These are phyloP conservation scores for Drosophila sulfurigaster DNA, from an alignment of 1,140 invertebrate genomes.

Conservation along the genomic window DNA sequence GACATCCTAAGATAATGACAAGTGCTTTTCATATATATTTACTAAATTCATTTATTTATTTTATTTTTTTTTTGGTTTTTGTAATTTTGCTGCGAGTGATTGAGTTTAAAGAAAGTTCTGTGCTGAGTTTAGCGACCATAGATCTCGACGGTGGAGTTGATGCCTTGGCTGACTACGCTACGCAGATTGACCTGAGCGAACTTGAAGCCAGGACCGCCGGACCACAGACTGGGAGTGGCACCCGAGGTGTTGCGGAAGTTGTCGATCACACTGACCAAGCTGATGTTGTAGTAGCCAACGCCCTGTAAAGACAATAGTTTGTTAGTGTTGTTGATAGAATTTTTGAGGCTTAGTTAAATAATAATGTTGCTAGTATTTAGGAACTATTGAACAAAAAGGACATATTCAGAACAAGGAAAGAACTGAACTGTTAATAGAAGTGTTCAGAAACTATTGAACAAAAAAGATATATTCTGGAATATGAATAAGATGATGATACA, in stretches of 20 bases:
- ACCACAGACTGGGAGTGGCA: constrained; percentile 51
- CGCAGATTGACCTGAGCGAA: constrained; percentile 60
- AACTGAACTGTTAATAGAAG: too few species aligned
- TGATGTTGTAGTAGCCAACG: constrained; percentile 54
- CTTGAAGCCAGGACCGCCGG: constrained; percentile 62
- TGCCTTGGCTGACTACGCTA: constrained; percentile 49
- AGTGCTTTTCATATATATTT: background rate
- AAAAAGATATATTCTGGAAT: too few species aligned
- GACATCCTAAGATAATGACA: background rate
- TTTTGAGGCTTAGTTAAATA: too few species aligned
- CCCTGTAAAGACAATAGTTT: constrained; percentile 41
- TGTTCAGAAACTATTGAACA: too few species aligned
- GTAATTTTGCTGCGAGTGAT: background rate
- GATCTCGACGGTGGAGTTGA: constrained; percentile 76
- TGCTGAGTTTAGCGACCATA: constrained; percentile 53
- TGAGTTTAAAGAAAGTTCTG: background rate
- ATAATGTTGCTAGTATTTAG: too few species aligned
- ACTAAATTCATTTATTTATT: background rate
- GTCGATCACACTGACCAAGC: constrained; percentile 59
- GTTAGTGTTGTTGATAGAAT: too few species aligned
- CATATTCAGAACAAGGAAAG: too few species aligned
- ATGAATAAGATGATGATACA: too few species aligned
- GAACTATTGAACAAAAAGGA: too few species aligned
- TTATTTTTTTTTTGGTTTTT: constrained; percentile 19
- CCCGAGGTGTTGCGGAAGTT: constrained; percentile 77